These are phyloP conservation scores for Pollicipes pollicipes DNA, from an alignment of 1,140 invertebrate species.

Conservation along the genomic window DNA sequence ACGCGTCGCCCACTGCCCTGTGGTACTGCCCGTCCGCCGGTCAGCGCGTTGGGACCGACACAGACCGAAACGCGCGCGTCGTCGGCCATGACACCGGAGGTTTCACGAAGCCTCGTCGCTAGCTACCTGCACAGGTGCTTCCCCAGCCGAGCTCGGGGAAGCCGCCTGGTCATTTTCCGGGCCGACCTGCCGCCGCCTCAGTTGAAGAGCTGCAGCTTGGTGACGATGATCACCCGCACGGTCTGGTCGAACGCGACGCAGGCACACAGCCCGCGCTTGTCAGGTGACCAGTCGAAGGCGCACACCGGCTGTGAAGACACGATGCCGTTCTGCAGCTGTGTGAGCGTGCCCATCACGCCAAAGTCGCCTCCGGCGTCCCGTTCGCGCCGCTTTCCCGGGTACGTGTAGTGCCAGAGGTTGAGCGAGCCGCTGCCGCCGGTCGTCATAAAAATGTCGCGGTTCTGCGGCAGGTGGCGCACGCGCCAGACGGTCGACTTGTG, in stretches of 20 bases:
- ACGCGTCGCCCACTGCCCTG: no score
- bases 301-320: slow-evolving; percentile 76
- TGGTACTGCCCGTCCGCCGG: no score
- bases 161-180: no score
- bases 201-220: slow-evolving; percentile 43
- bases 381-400: slow-evolving; percentile 54
- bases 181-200: neutral
- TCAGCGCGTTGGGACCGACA: no score
- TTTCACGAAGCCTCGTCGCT: no score
- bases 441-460: slow-evolving; percentile 82
- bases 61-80: no score
- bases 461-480: slow-evolving; percentile 74
- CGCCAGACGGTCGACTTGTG: slow-evolving; percentile 75
- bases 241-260: slow-evolving; percentile 84
- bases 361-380: slow-evolving; percentile 46
- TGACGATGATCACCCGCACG: slow-evolving; percentile 68
- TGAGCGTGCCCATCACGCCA: slow-evolving; percentile 55
- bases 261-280: slow-evolving; percentile 70
- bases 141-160: no score
- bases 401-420: slow-evolving; percentile 83
- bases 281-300: slow-evolving; percentile 75
- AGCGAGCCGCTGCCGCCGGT: slow-evolving; percentile 71
- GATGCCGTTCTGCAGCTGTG: slow-evolving; percentile 55
- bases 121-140: no score
- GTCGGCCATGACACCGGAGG: no score